phyloP scores from a whole-genome alignment of 2,888 invertebrate species.

The Leptopilina myrica region DNA sequence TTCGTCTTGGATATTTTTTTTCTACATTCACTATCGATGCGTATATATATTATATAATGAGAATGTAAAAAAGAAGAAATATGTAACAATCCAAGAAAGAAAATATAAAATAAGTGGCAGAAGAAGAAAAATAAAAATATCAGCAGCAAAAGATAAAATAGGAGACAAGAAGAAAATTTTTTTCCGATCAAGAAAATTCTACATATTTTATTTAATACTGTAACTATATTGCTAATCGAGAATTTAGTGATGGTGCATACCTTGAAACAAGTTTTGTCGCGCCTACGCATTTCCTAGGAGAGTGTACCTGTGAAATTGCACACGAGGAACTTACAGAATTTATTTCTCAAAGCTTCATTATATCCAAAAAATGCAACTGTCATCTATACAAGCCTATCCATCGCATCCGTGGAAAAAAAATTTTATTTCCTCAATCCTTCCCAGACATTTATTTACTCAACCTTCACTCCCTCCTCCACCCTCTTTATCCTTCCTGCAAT shows the following conservation, averaged over 20 bases:
- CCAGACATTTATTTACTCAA: conserved; percentile 33
- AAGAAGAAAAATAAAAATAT: too few species aligned
- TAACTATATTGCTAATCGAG: conserved; percentile 23
- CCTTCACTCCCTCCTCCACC: conserved; percentile 10
- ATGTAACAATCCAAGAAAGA: too few species aligned
- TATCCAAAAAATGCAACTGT: conserved; percentile 37
- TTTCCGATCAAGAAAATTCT: not conserved
- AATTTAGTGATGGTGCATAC: conserved; percentile 22
- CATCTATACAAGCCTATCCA: conserved; percentile 35
- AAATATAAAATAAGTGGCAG: too few species aligned
- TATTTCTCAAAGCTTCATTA: conserved; percentile 36
- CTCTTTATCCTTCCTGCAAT: not conserved
- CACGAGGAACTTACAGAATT: conserved; percentile 34
- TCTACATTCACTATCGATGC: not conserved
- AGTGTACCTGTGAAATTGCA: conserved; percentile 29
- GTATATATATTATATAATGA: too few species aligned
- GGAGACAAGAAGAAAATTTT: too few species aligned
- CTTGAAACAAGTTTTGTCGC: conserved; percentile 23
- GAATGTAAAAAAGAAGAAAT: too few species aligned
- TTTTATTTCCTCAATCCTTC: conserved; percentile 27
- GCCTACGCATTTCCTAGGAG: conserved; percentile 31
- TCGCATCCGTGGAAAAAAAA: conserved; percentile 8
- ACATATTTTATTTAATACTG: not conserved
- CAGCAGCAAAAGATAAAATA: not conserved
- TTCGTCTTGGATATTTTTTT: not conserved